Base-by-base conservation (phyloP, 2,888 invertebrate genomes). In the Mayetiola destructor region DNA sequence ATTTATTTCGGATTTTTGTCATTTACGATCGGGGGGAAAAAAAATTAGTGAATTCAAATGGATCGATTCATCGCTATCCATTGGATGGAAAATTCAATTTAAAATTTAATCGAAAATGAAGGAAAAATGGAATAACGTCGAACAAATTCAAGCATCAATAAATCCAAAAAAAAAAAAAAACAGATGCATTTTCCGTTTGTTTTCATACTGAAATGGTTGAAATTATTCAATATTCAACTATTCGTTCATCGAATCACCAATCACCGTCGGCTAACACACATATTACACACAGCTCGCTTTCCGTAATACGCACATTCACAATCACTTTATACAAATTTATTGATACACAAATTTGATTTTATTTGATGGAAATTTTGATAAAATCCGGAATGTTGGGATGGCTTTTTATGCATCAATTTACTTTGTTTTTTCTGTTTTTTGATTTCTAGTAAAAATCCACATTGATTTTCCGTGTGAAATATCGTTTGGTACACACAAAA, bases 181-280 rank as follows among this genome's bases (percentile, higher is more conserved):
- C n/a, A n/a, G n/a, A n/a, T n/a, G n/a, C n/a, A n/a, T n/a, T n/a
- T n/a, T n/a, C n/a, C n/a, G n/a, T n/a, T n/a, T n/a, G n/a, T n/a
- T n/a, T n/a, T n/a, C n/a, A n/a, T n/a, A n/a, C n/a, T n/a, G n/a
- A n/a, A n/a, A n/a, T n/a, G n/a, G n/a, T n/a, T n/a, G n/a, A n/a
- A n/a, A n/a, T n/a, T n/a, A n/a, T n/a, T n/a, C n/a, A n/a, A n/a
- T n/a, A n/a, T n/a, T n/a, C n/a, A n/a, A n/a, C n/a, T n/a, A n/a
- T n/a, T n/a, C n/a, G n/a, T n/a, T n/a, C n/a, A n/a, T n/a, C n/a
- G n/a, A n/a, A n/a, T n/a, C n/a, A n/a, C 48, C 23, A 48, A 48
- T 48, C 48, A 48, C 48, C 48, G 48, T 48, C 48, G 48, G 48
- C 29, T 48, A 48, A 48, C 48, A 27, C 48, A 48, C 27, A 48